Base-by-base conservation (phyloP, 2,113 vertebrate genomes). In the Hystrix brachyura region DNA sequence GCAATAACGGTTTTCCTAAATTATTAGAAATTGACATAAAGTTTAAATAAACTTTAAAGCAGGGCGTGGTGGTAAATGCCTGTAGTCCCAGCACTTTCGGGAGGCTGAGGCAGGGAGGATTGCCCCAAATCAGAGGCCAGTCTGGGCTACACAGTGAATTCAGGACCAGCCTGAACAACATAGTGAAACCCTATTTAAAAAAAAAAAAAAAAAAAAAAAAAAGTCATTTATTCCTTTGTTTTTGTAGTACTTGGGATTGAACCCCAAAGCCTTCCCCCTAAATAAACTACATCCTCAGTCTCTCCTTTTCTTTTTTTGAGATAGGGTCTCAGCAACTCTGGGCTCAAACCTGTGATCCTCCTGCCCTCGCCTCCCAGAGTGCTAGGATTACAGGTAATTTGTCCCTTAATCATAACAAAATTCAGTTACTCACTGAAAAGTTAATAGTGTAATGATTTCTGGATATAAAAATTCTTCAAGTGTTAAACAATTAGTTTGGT, bases 351-450 rank as follows among this genome's bases (percentile, higher is more conserved):
- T 65, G 2, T 65, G 46, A 48, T 74, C 21, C 80, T 12, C 43
- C 25, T 0, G 6, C 12, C 43, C 72, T 76, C 46, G 60, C 60
- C 21, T 62, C 21, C 60, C 60, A 62, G 21, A 76, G 72, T 76
- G 23, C 71, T 46, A 23, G 46, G 12, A 23, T 76, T 48, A 76
- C 43, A 76, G 72, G 21, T 76, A 76, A 76, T 48, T 48, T 14
- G 46, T 46, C 21, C 18, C n/a, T 43, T 76, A 48, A 25, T 46
- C 43, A 13, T 48, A 48, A 85, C 29, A 84, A 95, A 96, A 90
- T 84, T 88, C 57, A 95, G 53, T 87, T 64, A 94, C n/a, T 89
- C 48, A 65, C 23, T 71, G 86, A 86, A 80, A 92, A 86, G 69
- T 1, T 59, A 95, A 84, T 11, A 92, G 32, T 53, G 5, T 23